phyloP scores from a whole-genome alignment of 64 coral and sea anemone genomes.

The Hydrozoanthus tunicans region DNA sequence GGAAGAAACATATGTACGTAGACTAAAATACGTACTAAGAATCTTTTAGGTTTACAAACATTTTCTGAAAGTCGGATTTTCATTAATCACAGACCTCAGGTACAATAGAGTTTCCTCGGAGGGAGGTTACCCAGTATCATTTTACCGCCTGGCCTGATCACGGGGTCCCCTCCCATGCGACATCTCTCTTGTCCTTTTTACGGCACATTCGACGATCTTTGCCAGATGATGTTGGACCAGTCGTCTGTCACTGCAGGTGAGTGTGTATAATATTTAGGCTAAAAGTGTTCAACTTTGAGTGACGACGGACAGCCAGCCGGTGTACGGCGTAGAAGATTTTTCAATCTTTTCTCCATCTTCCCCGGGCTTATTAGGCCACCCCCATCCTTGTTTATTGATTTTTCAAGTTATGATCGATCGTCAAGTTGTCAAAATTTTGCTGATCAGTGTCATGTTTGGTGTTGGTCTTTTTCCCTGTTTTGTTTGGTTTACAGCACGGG shows the following conservation, averaged over 20 bases:
- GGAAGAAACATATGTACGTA: too few species aligned
- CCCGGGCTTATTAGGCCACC: too few species aligned
- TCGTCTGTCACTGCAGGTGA: conserved; percentile 52
- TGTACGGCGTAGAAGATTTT: not conserved
- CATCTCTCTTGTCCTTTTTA: conserved; percentile 47
- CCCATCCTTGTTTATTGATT: too few species aligned
- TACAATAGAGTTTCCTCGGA: conserved; percentile 48
- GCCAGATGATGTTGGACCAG: conserved; percentile 39
- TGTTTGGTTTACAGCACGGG: too few species aligned
- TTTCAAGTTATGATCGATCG: too few species aligned
- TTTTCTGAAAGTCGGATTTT: not conserved
- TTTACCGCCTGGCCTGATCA: conserved; percentile 60
- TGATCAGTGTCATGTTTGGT: too few species aligned
- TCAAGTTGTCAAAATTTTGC: too few species aligned
- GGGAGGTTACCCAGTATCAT: conserved; percentile 39
- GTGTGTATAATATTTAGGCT: not conserved
- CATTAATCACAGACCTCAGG: conserved; percentile 8
- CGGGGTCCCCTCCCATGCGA: conserved; percentile 48
- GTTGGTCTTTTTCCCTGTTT: too few species aligned
- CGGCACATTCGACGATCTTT: conserved; percentile 33
- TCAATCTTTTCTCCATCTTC: not conserved
- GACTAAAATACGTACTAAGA: too few species aligned
- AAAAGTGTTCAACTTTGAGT: not conserved
- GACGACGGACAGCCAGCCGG: not conserved
- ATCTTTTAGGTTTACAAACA: too few species aligned